phyloP scores from a whole-genome alignment of 2,113 vertebrate genomes.

The Grammomys surdaster region DNA sequence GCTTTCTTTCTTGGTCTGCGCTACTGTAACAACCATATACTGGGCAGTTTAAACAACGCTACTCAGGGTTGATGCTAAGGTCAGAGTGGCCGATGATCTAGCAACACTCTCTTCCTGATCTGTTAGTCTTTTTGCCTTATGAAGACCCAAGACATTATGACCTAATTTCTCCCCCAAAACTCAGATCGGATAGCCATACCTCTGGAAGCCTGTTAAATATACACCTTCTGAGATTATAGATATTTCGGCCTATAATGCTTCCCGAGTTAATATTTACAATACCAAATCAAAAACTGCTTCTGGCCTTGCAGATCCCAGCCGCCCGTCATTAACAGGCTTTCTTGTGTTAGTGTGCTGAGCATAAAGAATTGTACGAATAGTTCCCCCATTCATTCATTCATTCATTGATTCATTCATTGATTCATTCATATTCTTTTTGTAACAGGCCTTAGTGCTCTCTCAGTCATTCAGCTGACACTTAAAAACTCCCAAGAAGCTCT shows the following conservation, averaged over 20 bases:
- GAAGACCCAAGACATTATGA: neutral
- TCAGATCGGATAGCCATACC: neutral
- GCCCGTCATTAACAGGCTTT: neutral
- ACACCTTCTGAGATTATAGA: neutral
- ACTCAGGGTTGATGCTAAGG: neutral
- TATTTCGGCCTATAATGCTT: neutral
- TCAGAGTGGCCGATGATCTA: neutral
- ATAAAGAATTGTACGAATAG: neutral
- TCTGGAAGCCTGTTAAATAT: neutral
- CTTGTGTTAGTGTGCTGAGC: slow-evolving; percentile 3
- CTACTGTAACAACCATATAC: neutral
- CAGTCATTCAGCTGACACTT: neutral
- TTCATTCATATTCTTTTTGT: neutral
- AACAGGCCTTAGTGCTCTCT: neutral
- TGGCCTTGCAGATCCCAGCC: neutral
- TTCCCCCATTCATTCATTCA: neutral
- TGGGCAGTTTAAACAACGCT: neutral
- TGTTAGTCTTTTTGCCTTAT: neutral
- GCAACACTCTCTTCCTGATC: neutral
- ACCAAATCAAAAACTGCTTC: slow-evolving; percentile 34
- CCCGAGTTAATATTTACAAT: neutral
- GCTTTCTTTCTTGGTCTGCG: neutral
- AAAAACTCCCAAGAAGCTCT: slow-evolving; percentile 27
- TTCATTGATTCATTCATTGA: no score
- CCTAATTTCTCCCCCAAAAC: neutral